These are phyloP conservation scores for Leuctra nigra DNA, from an alignment of 2,888 invertebrate genomes.

Conservation along the genomic window DNA sequence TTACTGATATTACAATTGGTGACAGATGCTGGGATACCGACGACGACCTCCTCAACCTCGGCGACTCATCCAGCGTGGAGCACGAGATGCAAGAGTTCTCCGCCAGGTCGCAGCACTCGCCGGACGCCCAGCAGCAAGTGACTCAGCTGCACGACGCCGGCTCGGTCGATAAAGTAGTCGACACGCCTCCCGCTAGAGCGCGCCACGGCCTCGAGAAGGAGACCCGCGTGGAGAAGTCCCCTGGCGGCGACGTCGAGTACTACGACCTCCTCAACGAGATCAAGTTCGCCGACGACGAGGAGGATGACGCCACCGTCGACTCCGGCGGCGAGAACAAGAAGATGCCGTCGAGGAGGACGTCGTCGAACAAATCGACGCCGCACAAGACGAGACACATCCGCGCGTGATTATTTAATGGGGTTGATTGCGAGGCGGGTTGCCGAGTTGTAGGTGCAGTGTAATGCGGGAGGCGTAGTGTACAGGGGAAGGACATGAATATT, in stretches of 20 bases:
- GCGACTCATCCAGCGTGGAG: constrained; percentile 7
- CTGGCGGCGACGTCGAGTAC: constrained; percentile 37
- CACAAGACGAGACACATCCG: no score
- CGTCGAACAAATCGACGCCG: no score
- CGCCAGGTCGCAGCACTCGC: background rate
- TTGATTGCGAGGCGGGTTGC: no score
- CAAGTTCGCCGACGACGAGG: constrained; percentile 66
- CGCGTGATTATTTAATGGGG: no score
- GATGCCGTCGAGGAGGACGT: background rate
- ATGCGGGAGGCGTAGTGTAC: no score
- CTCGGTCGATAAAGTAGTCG: background rate
- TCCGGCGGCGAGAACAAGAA: background rate
- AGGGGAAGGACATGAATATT: no score
- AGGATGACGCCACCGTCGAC: constrained; percentile 42
- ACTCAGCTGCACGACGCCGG: constrained; percentile 13
- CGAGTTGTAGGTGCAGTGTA: no score
- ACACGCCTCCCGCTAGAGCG: constrained; percentile 10
- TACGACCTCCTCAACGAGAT: constrained; percentile 49
- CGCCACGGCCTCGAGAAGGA: constrained; percentile 49
- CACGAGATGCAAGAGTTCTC: constrained; percentile 22
- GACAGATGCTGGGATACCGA: constrained; percentile 17
- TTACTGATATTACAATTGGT: no score
- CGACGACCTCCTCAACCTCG: constrained; percentile 18
- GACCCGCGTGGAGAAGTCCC: constrained; percentile 59
- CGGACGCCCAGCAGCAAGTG: constrained; percentile 6